A percentile compares a stretch with the other conserved stretches of the same genome.
These are phyloP conservation scores for Zaprionus nigranus DNA, from an alignment of 1,140 invertebrate species.

Conservation along the genomic window DNA sequence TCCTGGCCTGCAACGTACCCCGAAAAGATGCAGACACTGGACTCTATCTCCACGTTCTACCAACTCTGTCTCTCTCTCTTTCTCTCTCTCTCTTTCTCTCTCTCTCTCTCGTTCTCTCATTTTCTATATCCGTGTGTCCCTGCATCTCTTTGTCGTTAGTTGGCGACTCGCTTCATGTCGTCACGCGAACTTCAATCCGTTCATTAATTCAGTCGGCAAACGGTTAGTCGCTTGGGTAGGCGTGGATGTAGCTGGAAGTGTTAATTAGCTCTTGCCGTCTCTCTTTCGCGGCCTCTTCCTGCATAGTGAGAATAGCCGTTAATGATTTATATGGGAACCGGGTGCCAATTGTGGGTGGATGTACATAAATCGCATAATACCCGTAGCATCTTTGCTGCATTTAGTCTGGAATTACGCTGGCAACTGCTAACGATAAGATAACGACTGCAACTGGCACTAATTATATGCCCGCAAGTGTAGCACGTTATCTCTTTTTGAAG, in stretches of 20 bases:
- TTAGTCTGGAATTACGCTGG: conserved; percentile 32
- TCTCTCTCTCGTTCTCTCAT: background rate
- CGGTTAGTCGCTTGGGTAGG: conserved; percentile 70
- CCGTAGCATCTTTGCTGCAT: conserved; percentile 12
- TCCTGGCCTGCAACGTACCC: conserved; percentile 53
- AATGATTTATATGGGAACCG: conserved; percentile 57
- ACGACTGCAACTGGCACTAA: conserved; percentile 19
- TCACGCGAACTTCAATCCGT: conserved; percentile 78
- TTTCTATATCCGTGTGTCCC: conserved; percentile 23
- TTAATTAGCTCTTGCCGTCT: conserved; percentile 79
- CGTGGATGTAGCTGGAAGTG: conserved; percentile 80
- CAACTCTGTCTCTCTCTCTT: conserved; percentile 1
- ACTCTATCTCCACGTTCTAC: conserved; percentile 6
- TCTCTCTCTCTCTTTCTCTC: background rate
- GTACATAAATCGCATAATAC: conserved; percentile 14
- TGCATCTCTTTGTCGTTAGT: conserved; percentile 20
- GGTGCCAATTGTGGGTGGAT: conserved; percentile 63
- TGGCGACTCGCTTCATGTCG: conserved; percentile 70
- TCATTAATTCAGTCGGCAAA: conserved; percentile 79
- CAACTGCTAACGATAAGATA: conserved; percentile 43
- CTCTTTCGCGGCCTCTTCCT: background rate
- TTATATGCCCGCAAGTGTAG: conserved; percentile 12
- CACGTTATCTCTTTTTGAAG: conserved; percentile 4
- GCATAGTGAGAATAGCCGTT: conserved; percentile 10
- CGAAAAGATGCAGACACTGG: conserved; percentile 35